Conservation (phyloP, 1,140 invertebrate species). For the Magallana gigas region DNA sequence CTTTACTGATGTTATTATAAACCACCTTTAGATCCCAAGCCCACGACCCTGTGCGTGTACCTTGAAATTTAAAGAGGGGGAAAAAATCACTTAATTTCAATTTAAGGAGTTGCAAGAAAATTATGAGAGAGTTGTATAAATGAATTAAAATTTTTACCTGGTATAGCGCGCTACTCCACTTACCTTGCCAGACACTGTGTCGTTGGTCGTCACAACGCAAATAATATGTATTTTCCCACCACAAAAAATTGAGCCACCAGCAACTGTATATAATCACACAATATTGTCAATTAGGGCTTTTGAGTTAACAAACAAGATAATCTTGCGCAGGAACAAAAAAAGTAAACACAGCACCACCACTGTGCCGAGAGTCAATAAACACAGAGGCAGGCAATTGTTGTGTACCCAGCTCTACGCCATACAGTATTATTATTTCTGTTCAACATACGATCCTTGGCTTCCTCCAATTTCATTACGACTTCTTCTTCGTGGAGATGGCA, state of each 20-base stretch:
- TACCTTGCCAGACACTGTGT: neutral
- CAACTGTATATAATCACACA: constrained; percentile 5
- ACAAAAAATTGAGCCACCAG: neutral
- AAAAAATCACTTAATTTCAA: neutral
- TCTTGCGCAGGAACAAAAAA: constrained; percentile 1
- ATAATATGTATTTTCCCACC: constrained; percentile 12
- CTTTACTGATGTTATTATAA: constrained; percentile 3
- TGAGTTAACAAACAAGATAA: neutral
- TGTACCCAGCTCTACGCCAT: neutral
- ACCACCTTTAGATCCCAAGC: neutral
- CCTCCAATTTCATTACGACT: constrained; percentile 36
- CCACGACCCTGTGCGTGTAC: neutral
- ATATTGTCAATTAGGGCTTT: constrained; percentile 16
- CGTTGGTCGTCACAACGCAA: neutral
- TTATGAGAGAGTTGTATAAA: neutral
- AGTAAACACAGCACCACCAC: neutral
- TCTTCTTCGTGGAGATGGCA: constrained; percentile 11
- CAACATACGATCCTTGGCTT: neutral
- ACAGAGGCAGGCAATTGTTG: neutral
- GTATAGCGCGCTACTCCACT: neutral
- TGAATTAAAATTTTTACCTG: constrained; percentile 2
- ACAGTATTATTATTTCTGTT: neutral
- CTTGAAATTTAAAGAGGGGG: neutral
- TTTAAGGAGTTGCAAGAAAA: neutral
- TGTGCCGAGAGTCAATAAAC: constrained; percentile 1